These are phyloP conservation scores for Napeogenes inachia DNA, from an alignment of 2,888 invertebrate genomes.

Conservation along the genomic window DNA sequence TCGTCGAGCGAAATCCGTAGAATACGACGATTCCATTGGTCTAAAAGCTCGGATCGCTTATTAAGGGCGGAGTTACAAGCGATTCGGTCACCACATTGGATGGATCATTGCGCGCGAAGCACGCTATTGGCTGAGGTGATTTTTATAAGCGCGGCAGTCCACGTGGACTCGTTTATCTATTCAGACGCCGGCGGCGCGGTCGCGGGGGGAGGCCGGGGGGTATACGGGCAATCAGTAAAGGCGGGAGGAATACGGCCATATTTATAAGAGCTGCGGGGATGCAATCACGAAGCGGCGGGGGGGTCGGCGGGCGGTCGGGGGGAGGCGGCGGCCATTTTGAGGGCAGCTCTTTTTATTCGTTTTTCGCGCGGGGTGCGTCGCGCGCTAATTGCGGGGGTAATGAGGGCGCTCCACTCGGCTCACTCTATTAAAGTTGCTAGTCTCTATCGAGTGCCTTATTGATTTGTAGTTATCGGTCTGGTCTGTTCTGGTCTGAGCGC, in stretches of 20 bases:
- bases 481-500: constrained; percentile 51
- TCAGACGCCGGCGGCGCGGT: constrained; percentile 78
- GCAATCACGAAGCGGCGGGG: constrained; percentile 78
- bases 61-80: constrained; percentile 78
- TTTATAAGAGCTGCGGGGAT: constrained; percentile 79
- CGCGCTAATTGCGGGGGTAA: constrained; percentile 78
- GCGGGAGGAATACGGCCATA: constrained; percentile 79
- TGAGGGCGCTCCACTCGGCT: constrained; percentile 75
- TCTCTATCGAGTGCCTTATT: constrained; percentile 75
- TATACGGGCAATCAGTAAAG: constrained; percentile 80
- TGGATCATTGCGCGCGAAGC: constrained; percentile 38
- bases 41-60: constrained; percentile 67
- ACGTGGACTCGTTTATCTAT: constrained; percentile 80
- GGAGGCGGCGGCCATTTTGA: constrained; percentile 84
- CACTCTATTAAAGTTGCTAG: constrained; percentile 74
- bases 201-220: constrained; percentile 75
- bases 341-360: constrained; percentile 82
- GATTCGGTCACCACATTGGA: constrained; percentile 53
- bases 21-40: constrained; percentile 54
- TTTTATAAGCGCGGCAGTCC: constrained; percentile 76
- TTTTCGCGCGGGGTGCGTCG: constrained; percentile 77
- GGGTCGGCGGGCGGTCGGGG: constrained; percentile 66
- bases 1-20: constrained; percentile 64
- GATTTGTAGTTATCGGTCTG: constrained; percentile 73
- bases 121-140: constrained; percentile 64